Evolutionary conservation across 2,888 invertebrate species (phyloP).

Genomic region (Apodemia zela): DNA sequence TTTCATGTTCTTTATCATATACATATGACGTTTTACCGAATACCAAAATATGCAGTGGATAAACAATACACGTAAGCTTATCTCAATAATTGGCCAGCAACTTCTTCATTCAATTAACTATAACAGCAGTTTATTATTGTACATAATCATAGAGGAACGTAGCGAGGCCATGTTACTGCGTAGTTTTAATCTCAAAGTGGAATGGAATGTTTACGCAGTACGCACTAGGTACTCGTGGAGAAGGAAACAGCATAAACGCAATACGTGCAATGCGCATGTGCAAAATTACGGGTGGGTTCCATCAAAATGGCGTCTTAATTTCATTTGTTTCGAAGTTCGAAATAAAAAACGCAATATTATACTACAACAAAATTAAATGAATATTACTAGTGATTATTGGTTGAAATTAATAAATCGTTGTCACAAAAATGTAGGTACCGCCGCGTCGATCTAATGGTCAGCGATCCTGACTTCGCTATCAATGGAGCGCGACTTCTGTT

Average conservation of each 20-base stretch:
- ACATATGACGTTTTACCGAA: background rate
- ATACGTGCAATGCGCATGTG: constrained; percentile 46
- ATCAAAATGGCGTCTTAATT: constrained; percentile 39
- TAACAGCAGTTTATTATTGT: constrained; percentile 33
- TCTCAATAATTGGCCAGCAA: constrained; percentile 10
- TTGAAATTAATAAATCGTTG: no score
- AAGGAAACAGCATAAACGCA: constrained; percentile 19
- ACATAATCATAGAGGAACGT: constrained; percentile 36
- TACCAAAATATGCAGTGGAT: background rate
- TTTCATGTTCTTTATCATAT: background rate
- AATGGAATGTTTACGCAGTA: constrained; percentile 24
- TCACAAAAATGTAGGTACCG: no score
- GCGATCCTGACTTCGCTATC: no score
- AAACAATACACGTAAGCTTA: background rate
- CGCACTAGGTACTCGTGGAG: constrained; percentile 13
- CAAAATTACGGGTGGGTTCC: constrained; percentile 37
- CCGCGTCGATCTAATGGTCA: no score
- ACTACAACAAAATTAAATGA: no score
- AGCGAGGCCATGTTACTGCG: constrained; percentile 44
- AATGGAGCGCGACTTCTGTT: no score
- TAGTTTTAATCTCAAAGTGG: constrained; percentile 36
- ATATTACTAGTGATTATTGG: no score
- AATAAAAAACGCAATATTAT: constrained; percentile 18
- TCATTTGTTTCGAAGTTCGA: background rate
- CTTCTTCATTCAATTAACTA: constrained; percentile 25